Base-by-base conservation (phyloP, 2,797 vertebrate genomes). In the Ptychadena robeensis region DNA sequence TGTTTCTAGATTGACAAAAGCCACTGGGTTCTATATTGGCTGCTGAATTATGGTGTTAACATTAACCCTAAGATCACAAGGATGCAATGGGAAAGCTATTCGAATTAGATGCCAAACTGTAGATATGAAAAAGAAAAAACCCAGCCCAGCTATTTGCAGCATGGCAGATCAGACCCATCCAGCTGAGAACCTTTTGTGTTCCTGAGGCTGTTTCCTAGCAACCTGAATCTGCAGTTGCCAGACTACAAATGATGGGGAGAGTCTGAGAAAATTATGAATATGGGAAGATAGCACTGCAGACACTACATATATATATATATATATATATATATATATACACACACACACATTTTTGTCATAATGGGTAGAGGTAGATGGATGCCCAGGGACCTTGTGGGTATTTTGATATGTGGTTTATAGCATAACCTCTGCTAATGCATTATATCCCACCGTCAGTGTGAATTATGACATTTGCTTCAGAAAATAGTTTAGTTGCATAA, bases 121-220 rank as follows among this genome's bases (percentile, higher is more conserved):
- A 90, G 88, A 93, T 92, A 92, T 88, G 88, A 87, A 40, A 67
- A 25, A 48, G n/a, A n/a, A 44, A 65, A 92, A 93, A 90, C 89
- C 84, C 85, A 82, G 82, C 87, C 93, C 92, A 94, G 96, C 95
- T 96, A 95, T 95, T 95, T 93, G 92, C 88, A 90, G 93, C 70
- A 90, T 86, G 89, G 92, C 94, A 95, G 93, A 92, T 93, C 89
- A 81, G 90, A 94, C 93, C 94, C 93, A 93, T 93, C 94, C 95
- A 96, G 95, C 95, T 95, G 93, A 94, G 95, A 93, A 93, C 93
- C 94, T 95, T 96, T 97, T 97, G 95, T 97, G 93, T 94, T 93
- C 89, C 89, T 88, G 94, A 95, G 94, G 91, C 91, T 88, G 95
- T 98, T 93, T 93, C 97, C 94, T 97, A 97, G 97, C 96, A 98